Conservation (phyloP, 2,113 vertebrate species). For the Lepus timidus region DNA sequence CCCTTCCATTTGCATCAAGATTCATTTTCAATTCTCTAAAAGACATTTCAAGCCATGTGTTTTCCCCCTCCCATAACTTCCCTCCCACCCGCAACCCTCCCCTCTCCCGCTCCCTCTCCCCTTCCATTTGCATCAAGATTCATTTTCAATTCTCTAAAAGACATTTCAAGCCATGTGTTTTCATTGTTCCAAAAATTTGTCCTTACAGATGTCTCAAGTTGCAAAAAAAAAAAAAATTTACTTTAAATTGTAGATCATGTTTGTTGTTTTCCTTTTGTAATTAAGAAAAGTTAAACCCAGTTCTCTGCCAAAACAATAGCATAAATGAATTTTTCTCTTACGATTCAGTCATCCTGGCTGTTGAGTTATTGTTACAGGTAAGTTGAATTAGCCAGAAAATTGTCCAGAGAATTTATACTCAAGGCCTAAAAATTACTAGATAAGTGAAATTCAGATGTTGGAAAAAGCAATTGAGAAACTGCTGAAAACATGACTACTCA, state of each 20-base stretch:
- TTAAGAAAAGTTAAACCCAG: not conserved
- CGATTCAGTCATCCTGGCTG: not conserved
- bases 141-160: no score
- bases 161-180: not conserved
- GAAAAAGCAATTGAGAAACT: not conserved
- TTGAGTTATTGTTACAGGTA: not conserved
- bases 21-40: no score
- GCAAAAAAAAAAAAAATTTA: not conserved
- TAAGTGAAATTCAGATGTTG: not conserved
- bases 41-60: no score
- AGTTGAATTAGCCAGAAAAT: slow-evolving; percentile 28
- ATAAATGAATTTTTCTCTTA: not conserved
- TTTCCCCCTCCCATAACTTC: no score
- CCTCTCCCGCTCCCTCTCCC: no score
- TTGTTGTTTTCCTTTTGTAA: not conserved
- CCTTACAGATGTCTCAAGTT: not conserved
- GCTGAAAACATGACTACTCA: not conserved
- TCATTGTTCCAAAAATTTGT: slow-evolving; percentile 31
- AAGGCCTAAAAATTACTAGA: not conserved
- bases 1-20: no score
- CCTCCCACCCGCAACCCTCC: no score
- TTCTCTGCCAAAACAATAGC: not conserved
- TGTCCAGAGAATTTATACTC: slow-evolving; percentile 13
- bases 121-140: no score
- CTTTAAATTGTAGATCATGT: not conserved